Conservation (phyloP, 2,888 invertebrate species). For the Metopia argyrocephala region DNA sequence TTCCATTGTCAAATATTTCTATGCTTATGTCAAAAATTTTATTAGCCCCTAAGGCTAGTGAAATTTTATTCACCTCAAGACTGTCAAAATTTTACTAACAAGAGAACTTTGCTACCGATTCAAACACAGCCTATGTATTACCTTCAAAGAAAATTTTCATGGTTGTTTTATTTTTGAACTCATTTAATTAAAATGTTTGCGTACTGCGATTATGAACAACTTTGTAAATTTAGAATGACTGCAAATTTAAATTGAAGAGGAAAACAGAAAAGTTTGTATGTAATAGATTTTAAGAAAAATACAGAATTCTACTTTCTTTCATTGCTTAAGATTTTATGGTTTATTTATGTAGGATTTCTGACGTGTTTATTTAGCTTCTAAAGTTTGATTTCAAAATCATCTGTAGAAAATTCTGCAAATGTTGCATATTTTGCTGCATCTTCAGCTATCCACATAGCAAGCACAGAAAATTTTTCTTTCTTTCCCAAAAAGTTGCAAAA, state of each 20-base stretch:
- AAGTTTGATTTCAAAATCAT: conserved; percentile 40
- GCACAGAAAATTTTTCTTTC: conserved; percentile 37
- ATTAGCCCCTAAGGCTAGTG: no score
- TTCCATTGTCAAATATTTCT: no score
- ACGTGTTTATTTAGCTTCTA: conserved; percentile 24
- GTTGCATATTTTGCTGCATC: conserved; percentile 37
- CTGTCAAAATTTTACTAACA: no score
- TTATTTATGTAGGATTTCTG: conserved; percentile 20
- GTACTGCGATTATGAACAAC: conserved; percentile 5
- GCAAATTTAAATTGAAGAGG: conserved; percentile 34
- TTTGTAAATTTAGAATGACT: conserved; percentile 29
- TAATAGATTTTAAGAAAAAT: conserved; percentile 32
- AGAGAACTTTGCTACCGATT: no score
- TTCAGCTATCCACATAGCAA: no score
- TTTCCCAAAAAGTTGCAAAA: conserved; percentile 39
- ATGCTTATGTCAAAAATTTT: no score
- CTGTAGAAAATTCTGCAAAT: conserved; percentile 31
- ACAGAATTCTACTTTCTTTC: no score
- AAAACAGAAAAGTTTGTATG: conserved; percentile 34
- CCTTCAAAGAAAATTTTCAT: conserved; percentile 27
- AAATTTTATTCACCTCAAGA: no score
- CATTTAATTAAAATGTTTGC: neutral
- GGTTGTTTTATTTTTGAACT: conserved; percentile 20
- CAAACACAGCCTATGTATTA: no score
- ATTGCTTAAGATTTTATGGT: no score